Base-by-base conservation (phyloP, 1,140 invertebrate species). In the Odontomachus brunneus region DNA sequence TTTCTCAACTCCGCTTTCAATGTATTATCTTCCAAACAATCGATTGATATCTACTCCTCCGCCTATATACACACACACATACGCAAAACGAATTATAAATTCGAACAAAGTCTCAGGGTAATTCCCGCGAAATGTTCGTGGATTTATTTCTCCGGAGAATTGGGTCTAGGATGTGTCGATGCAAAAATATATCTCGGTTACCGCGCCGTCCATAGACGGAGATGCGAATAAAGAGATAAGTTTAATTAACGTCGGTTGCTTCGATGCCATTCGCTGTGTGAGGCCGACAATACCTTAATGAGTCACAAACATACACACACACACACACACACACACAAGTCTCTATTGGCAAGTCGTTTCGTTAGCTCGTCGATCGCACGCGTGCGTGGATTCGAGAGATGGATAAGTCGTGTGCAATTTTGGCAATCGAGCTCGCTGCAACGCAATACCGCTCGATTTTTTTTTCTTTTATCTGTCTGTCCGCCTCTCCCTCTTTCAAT, bases 231-330 rank as follows among this genome's bases (percentile, higher is more conserved):
- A 65, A n/a, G 55, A 71, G 78, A 85, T 85, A 85, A 53, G 15
- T 49, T 12, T 82, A 65, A 85, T 86, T 86, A 85, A 75, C 19
- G 26, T 85, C 65, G 33, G 19, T n/a, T n/a, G n/a, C 24, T 53
- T 2, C 24, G 60, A 66, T 38, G 53, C 33, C 3, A 67, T 49
- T 53, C n/a, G 24, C 2, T 12, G 55, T 15, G 24, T 5, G 24
- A 57, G 48, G 19, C 26, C 59, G 22, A 44, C 22, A 19, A 44
- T 60, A 0, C n/a, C 59, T 60, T 51, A 49, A 48, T 51, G 51
- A 80, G n/a, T 80, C 75, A 69, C n/a, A n/a, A n/a, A n/a, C n/a
- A n/a, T n/a, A n/a, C n/a, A n/a, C n/a, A n/a, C n/a, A n/a, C n/a
- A n/a, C n/a, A n/a, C n/a, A n/a, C n/a, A n/a, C n/a, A n/a, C n/a